Base-by-base conservation (phyloP, 2,797 vertebrate genomes). In the Coranthus polyacanthus region DNA sequence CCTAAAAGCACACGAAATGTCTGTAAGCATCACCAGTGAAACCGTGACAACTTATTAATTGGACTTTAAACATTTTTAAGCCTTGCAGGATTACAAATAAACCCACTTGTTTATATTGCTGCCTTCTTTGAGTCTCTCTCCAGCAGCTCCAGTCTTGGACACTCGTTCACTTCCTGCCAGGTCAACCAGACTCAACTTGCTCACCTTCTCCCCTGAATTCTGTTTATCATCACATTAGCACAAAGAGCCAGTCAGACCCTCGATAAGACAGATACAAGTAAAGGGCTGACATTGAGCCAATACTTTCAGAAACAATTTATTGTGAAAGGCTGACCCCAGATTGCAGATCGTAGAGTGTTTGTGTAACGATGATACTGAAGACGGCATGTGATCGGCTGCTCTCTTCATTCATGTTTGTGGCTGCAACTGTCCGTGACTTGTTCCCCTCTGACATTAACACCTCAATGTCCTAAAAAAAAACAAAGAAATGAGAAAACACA, bases 351-450 rank as follows among this genome's bases (percentile, higher is more conserved):
- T 93, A 97, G 12, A 99, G 96, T 0, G 98, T 98, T 88, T 99
- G 98, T 1, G 98, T 99, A 91, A 99, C 92, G 61, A 97, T 95
- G 80, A 99, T 98, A 75, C 93, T 99, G 94, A 99, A 99, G 57
- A 99, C 98, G 0, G 92, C 98, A 5, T 99, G 98, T 13, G 98
- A 99, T 15, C 98, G 96, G 68, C 98, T 99, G 92, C 98, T 99
- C 88, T 99, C 98, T 72, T 99, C 98, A 6, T 99, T 99, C 98
- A 99, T 99, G 94, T 99, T 99, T 72, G 98, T 99, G 53, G 98
- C 98, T 13, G 98, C 98, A 24, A 99, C 97, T 0, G 98, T 99
- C 54, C 98, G 94, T 36, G 98, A 99, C 85, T 99, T 99, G 88
- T 99, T 99, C 68, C 98, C 98, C 86, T 99, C 98, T 0, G 97